Base-by-base conservation (phyloP, 92 coral and sea anemone genomes). In the Pocillopora grandis region DNA sequence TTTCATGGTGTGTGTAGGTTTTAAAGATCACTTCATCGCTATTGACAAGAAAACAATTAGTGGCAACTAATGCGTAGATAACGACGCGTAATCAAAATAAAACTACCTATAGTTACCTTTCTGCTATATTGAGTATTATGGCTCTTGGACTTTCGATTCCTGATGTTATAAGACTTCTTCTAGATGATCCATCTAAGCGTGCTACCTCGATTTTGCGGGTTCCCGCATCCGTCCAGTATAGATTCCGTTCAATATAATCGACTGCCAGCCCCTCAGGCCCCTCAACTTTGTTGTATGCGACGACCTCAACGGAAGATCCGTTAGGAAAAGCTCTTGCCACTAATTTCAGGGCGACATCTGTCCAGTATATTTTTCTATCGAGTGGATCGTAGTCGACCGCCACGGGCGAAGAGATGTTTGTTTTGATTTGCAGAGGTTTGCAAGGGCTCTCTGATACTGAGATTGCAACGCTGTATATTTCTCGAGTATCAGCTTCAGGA, bases 301-400 rank as follows among this genome's bases (percentile, higher is more conserved):
- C 16, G 48, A 76, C 83, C 33, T 90, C 78, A 65, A 66, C 69
- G 2, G 36, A 61, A 18, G 90, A 59, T 2, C 93, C 93, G 77
- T 87, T 87, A 20, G 77, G 61, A 33, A 87, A 78, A 20, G 90
- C 87, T 9, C 93, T 60, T 35, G 86, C 37, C 55, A 90, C 74
- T 6, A 62, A 64, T 31, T 83, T 36, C 37, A 71, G 70, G 1
- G 42, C 55, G 10, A 83, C 84, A 58, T 90, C 93, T 0, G 86
- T 82, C 93, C 93, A 90, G 76, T 90, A 90, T 1, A 90, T 76
- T 27, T 82, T 80, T 23, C 73, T 80, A 58, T 90, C 93, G 10
- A 82, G 80, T 49, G 82, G 69, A 66, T 90, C 93, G 63, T 82
- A 90, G 11, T 75, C 86, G 52, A 90, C 12, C 13, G 90, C 93